phyloP scores from a whole-genome alignment of 2,888 invertebrate genomes.

The Melikaiella ostensackeni region DNA sequence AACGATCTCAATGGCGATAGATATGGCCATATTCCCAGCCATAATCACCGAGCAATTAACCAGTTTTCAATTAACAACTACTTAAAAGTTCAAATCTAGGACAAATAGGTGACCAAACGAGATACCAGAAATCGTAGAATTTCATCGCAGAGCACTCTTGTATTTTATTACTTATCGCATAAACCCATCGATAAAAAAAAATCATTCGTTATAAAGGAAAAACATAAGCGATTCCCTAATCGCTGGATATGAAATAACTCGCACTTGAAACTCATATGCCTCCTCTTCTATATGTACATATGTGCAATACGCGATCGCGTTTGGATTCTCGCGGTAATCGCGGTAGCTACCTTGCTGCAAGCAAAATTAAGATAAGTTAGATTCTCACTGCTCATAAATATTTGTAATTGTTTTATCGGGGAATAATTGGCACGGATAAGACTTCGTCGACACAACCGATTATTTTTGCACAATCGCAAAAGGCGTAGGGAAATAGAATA shows the following conservation, averaged over 20 bases:
- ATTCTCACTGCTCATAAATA: conserved; percentile 40
- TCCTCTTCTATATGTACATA: background rate
- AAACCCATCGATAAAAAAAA: conserved; percentile 23
- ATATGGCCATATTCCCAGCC: conserved; percentile 10
- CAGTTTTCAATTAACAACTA: conserved; percentile 62
- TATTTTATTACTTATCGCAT: conserved; percentile 16
- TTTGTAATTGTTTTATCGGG: conserved; percentile 37
- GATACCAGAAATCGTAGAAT: conserved; percentile 35
- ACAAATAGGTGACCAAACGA: conserved; percentile 30
- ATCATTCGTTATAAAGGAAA: background rate
- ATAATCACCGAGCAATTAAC: conserved; percentile 65
- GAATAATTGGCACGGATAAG: conserved; percentile 38
- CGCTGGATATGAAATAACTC: conserved; percentile 28
- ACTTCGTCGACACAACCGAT: conserved; percentile 1
- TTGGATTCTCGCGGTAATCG: conserved; percentile 11
- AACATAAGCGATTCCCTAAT: conserved; percentile 28
- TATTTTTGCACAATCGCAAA: conserved; percentile 27
- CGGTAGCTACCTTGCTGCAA: conserved; percentile 27
- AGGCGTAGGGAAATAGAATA: conserved; percentile 30
- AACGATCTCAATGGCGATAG: conserved; percentile 1
- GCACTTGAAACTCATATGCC: conserved; percentile 26
- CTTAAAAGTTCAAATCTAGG: conserved; percentile 50
- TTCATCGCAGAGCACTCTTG: background rate
- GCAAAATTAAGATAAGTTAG: conserved; percentile 39
- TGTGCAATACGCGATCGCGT: background rate